phyloP scores from a whole-genome alignment of 2,113 vertebrate species.

The Gnathonemus longibarbis region DNA sequence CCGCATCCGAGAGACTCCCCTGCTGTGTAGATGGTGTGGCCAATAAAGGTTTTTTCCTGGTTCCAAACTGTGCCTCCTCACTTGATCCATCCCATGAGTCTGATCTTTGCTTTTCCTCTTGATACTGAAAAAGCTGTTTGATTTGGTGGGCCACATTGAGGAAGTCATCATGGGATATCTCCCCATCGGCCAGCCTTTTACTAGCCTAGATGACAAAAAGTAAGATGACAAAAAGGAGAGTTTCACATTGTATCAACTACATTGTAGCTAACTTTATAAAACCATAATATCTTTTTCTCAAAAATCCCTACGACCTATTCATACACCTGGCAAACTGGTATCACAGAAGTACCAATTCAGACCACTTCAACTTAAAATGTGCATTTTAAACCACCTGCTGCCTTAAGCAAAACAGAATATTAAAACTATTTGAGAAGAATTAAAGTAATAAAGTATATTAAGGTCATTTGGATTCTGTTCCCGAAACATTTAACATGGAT shows the following conservation, averaged over 20 bases:
- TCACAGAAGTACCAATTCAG: neutral
- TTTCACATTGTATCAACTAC: neutral
- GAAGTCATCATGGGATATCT: conserved; percentile 90
- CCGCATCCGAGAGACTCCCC: conserved; percentile 61
- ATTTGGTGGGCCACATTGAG: conserved; percentile 90
- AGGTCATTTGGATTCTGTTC: neutral
- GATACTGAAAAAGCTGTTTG: conserved; percentile 90
- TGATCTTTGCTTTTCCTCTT: conserved; percentile 83
- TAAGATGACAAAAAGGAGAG: conserved; percentile 11
- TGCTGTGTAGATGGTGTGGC: conserved; percentile 6
- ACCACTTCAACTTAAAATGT: neutral
- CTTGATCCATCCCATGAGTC: conserved; percentile 70
- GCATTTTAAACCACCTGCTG: neutral
- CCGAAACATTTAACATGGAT: neutral
- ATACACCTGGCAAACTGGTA: neutral
- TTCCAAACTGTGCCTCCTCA: conserved; percentile 61
- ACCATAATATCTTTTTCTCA: neutral
- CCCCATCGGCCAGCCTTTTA: conserved; percentile 77
- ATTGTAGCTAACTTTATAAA: neutral
- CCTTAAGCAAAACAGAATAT: neutral
- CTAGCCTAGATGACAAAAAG: conserved; percentile 65
- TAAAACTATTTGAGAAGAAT: neutral
- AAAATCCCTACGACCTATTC: neutral
- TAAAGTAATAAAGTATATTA: neutral
- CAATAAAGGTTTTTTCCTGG: conserved; percentile 74